Base-by-base conservation (phyloP, 2,888 invertebrate genomes). In the Spicauda simplicius region DNA sequence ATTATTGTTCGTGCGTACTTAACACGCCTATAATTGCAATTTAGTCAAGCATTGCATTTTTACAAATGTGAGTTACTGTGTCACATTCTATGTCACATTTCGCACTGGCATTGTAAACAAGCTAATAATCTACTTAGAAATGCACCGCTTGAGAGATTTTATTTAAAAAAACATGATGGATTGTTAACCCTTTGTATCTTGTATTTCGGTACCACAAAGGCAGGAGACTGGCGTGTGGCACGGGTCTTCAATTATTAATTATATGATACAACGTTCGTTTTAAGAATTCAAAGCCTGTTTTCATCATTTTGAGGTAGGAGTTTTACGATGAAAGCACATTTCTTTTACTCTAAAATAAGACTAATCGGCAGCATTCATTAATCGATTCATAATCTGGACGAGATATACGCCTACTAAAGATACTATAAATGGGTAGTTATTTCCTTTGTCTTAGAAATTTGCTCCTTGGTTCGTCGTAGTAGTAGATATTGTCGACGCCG, bases 211-310 rank as follows among this genome's bases (percentile, higher is more conserved):
- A 52, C 52, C 33, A 53, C n/a, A 61, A 53, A 53, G 53, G 37
- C 12, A 12, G 2, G 30, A 60, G 52, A 14, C 53, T 20, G 53
- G 19, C 41, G 61, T 61, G 53, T 53, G 53, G 37, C 41, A 19
- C 52, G 52, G 14, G 30, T 52, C 37, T 19, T 61, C 18, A 19
- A 61, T 61, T 61, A 53, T 61, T 61, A 41, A 61, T 53, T 37
- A 41, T 41, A 20, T 11, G 53, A 37, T 61, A 53, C 33, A 37
- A 33, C 14, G 37, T 20, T 53, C 19, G 53, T 16, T 30, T 50
- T 25, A 59, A 59, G 50, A 50, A 25, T 50, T 59, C 48, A 58
- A 54, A 33, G 33, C 33, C n/a, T 41, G 45, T 58, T 58, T 57
- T 45, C n/a, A 58, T 25, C 19, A 58, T 45, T 58, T 45, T n/a